Percentiles rank a stretch among this genome's conserved stretches.
phyloP scores from a whole-genome alignment of 2,888 invertebrate species.

The Scaptomyza polygonia region DNA sequence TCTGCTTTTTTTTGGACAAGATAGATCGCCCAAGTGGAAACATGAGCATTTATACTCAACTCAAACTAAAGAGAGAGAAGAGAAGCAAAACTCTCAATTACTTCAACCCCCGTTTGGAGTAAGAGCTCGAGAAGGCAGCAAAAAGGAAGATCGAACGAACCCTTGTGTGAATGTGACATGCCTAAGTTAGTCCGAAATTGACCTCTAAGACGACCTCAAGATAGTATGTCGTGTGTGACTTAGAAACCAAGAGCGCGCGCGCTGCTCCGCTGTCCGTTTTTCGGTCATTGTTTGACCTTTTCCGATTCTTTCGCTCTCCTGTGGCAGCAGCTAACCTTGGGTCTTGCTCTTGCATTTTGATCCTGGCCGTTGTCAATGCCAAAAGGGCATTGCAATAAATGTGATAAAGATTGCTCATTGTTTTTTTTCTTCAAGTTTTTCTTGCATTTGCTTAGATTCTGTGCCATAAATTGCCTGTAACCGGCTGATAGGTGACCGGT shows the following conservation, averaged over 20 bases:
- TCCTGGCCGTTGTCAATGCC: slow-evolving; percentile 62
- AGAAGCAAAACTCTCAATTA: slow-evolving; percentile 11
- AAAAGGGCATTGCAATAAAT: slow-evolving; percentile 72
- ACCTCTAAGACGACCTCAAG: slow-evolving; percentile 80
- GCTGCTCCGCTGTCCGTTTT: slow-evolving; percentile 56
- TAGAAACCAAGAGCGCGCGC: slow-evolving; percentile 87
- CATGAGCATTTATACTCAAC: slow-evolving; percentile 25
- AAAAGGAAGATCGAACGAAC: slow-evolving; percentile 15
- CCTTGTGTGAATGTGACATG: slow-evolving; percentile 18
- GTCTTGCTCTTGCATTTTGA: slow-evolving; percentile 37
- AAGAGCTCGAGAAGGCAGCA: slow-evolving; percentile 17
- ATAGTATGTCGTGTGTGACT: slow-evolving; percentile 87
- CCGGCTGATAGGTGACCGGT: slow-evolving; percentile 42
- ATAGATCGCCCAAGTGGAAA: slow-evolving; percentile 63
- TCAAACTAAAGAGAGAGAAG: neutral
- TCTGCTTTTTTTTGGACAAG: slow-evolving; percentile 64
- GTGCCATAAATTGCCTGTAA: slow-evolving; percentile 69
- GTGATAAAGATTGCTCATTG: slow-evolving; percentile 71
- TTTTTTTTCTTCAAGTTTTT: slow-evolving; percentile 37
- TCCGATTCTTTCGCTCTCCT: slow-evolving; percentile 27
- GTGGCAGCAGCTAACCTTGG: slow-evolving; percentile 61
- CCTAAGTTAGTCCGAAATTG: slow-evolving; percentile 59
- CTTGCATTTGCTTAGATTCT: slow-evolving; percentile 57
- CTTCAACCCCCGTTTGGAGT: slow-evolving; percentile 35
- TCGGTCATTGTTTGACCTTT: slow-evolving; percentile 72